phyloP scores from a whole-genome alignment of 2,888 invertebrate species.

The Pseudococcus jackbeardsleyi region DNA sequence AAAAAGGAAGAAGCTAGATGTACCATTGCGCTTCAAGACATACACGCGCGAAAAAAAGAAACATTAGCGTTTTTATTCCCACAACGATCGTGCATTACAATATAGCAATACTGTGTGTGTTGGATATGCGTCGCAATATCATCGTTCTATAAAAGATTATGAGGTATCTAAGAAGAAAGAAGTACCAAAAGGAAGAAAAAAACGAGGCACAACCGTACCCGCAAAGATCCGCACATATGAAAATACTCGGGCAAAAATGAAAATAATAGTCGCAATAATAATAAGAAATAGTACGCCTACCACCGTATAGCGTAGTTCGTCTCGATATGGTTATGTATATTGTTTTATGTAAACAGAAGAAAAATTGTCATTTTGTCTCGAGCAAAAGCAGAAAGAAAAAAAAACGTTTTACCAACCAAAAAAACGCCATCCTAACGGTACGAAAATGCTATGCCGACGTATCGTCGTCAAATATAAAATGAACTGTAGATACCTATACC shows the following conservation, averaged over 20 bases:
- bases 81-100: conserved; percentile 61
- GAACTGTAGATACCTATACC: neutral
- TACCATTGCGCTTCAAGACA: conserved; percentile 55
- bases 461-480: neutral
- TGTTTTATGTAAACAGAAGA: conserved; percentile 41
- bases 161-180: conserved; percentile 56
- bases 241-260: conserved; percentile 29
- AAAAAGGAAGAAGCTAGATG: conserved; percentile 42
- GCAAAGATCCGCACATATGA: neutral
- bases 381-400: neutral
- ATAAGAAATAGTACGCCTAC: conserved; percentile 36
- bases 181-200: conserved; percentile 26
- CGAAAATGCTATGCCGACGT: neutral
- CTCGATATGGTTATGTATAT: conserved; percentile 45
- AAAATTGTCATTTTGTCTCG: conserved; percentile 30
- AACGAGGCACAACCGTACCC: neutral
- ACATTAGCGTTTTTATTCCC: conserved; percentile 61
- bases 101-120: conserved; percentile 50
- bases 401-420: neutral
- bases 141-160: conserved; percentile 60
- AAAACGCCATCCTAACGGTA: neutral
- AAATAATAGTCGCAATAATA: conserved; percentile 40
- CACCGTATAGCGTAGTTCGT: neutral
- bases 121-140: conserved; percentile 57
- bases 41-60: conserved; percentile 53